Evolutionary conservation across 2,888 invertebrate genomes (phyloP), one percentile per base, ranked within the genome.

Genomic region (Acanthoscelides obtectus): DNA sequence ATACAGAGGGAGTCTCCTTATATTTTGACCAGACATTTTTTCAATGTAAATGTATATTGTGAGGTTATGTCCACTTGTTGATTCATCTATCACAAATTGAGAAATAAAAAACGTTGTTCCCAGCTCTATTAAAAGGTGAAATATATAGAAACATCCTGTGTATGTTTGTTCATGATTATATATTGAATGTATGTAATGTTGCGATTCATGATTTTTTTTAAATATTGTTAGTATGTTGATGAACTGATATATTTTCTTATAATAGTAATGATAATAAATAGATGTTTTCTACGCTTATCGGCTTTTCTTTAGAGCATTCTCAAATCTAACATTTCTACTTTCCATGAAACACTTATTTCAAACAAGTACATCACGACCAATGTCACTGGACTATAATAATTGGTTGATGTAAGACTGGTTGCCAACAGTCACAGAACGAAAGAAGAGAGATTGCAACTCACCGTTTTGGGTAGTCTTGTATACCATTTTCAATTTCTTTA

Each of bases 231-330:
- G 73, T 76, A 74, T 75, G 75, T 75, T 78, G 74, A 70, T 74
- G 75, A 77, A 79, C 78, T 77, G 79, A 81, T 83, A 81, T 82
- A 81, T 83, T 81, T 83, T 82, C 80, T 77, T 80, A 81, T 79
- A 78, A 77, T 75, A 79, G 74, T 78, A 78, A 45, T 45, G 12
- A 45, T 45, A 45, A 45, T 45, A 80, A 78, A 69, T 79, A 77
- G 75, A 80, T 81, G 79, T 80, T 81, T 81, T 81, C 75, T 81
- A 80, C 75, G 75, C 75, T 76, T 1, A 66, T 12, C 2, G 22
- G 17, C 5, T 66, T 21, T 66, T 66, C 20, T 21, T 66, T 66
- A 66, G 17, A 12, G 1, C 5, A 45, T 45, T 4, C 5, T 12
- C 8, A n/a, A n/a, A n/a, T n/a, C n/a, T n/a, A n/a, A n/a, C n/a